These are phyloP conservation scores for Epinotia bilunana DNA, from an alignment of 2,888 invertebrate species.

Conservation along the genomic window DNA sequence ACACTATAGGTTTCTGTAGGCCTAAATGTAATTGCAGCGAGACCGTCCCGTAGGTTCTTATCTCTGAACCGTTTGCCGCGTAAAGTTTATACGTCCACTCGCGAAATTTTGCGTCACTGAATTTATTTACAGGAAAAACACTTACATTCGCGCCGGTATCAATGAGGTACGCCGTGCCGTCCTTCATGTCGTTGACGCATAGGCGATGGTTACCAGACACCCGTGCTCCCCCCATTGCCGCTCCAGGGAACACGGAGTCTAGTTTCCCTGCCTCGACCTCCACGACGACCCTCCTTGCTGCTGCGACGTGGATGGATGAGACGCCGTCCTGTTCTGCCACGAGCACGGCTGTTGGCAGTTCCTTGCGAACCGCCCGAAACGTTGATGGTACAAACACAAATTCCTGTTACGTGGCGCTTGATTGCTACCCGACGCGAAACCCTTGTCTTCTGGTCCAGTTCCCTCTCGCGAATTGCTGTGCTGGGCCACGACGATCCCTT, in stretches of 20 bases:
- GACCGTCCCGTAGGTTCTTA: constrained; percentile 1
- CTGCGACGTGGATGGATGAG: background rate
- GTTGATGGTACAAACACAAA: background rate
- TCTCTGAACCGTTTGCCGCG: background rate
- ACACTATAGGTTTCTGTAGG: background rate
- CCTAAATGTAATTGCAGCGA: constrained; percentile 3
- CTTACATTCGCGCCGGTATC: no score
- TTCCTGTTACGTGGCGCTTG: background rate
- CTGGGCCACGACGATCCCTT: background rate
- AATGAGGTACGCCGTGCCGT: constrained; percentile 1
- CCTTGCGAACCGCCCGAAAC: constrained; percentile 7
- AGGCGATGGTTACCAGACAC: background rate
- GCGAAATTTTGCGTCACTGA: no score
- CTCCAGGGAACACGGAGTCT: constrained; percentile 4
- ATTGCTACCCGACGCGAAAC: background rate
- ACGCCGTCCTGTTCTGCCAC: background rate
- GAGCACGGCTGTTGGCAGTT: constrained; percentile 8
- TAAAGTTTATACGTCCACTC: no score
- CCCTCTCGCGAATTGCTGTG: background rate
- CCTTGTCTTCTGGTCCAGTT: background rate
- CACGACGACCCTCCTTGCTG: background rate
- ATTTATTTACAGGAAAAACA: no score
- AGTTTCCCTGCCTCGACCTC: constrained; percentile 14
- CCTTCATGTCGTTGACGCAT: constrained; percentile 3
- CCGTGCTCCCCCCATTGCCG: constrained; percentile 10